Conservation (phyloP, 2,797 vertebrate genomes). For the Streptopelia turtur region DNA sequence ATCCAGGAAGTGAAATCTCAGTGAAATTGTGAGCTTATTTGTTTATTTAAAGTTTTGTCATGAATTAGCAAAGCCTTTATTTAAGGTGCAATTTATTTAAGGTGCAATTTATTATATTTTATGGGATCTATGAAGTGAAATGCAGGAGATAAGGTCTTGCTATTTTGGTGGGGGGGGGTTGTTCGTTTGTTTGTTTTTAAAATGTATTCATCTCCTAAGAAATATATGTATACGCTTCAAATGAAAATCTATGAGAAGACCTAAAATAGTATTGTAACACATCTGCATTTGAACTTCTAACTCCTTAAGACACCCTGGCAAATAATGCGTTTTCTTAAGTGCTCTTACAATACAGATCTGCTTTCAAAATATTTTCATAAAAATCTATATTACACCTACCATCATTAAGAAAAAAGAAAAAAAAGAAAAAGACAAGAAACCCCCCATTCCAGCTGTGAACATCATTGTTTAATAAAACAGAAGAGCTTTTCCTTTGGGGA, state of each 20-base stretch:
- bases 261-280: background rate
- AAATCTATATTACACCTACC: background rate
- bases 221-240: background rate
- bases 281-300: background rate
- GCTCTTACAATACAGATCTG: background rate
- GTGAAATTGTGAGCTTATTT: background rate
- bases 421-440: background rate
- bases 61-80: background rate
- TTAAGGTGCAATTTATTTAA: background rate
- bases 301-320: background rate
- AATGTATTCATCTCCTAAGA: background rate
- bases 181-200: background rate
- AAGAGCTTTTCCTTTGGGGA: conserved; percentile 21
- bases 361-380: background rate
- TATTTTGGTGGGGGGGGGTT: no score
- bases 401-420: background rate
- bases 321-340: background rate
- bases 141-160: background rate
- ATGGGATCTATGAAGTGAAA: background rate
- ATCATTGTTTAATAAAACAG: background rate
- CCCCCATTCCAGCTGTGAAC: background rate
- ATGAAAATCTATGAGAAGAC: background rate
- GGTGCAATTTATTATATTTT: background rate
- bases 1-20: conserved; percentile 24
- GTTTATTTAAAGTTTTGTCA: background rate